Evolutionary conservation across 2,113 vertebrate genomes (phyloP).

Genomic region (Rousettus leschenaultii): DNA sequence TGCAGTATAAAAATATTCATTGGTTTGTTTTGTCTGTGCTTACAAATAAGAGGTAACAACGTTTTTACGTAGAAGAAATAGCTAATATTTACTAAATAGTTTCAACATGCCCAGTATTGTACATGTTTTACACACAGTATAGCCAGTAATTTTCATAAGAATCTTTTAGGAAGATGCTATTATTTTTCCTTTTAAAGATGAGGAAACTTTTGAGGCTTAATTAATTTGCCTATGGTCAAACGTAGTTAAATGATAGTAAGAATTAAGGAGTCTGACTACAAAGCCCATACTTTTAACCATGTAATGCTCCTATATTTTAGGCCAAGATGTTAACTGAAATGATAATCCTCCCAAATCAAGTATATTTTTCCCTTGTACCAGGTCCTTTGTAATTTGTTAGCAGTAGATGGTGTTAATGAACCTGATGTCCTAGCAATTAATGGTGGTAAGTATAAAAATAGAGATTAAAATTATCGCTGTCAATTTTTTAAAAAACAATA

Average conservation of each 20-base stretch:
- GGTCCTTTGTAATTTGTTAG: constrained; percentile 97
- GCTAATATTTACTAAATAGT: constrained; percentile 19
- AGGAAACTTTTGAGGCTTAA: constrained; percentile 3
- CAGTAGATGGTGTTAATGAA: constrained; percentile 95
- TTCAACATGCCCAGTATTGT: not conserved
- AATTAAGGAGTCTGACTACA: not conserved
- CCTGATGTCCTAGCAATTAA: constrained; percentile 97
- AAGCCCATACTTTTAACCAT: not conserved
- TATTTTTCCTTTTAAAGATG: constrained; percentile 26
- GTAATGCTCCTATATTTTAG: not conserved
- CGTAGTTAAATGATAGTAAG: constrained; percentile 20
- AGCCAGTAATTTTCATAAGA: not conserved
- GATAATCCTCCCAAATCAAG: not conserved
- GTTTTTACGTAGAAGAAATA: constrained; percentile 36
- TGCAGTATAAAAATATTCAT: not conserved
- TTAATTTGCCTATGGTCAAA: not conserved
- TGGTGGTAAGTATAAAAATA: constrained; percentile 87
- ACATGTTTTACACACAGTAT: not conserved
- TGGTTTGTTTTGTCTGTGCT: constrained; percentile 32
- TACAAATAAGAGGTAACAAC: not conserved
- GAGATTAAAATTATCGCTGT: not conserved
- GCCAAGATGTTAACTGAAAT: not conserved
- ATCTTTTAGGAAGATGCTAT: not conserved
- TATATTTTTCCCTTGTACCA: constrained; percentile 75
- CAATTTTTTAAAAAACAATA: not conserved